These are phyloP conservation scores for Tromatobia lineatoria DNA, from an alignment of 2,888 invertebrate species.

Conservation along the genomic window DNA sequence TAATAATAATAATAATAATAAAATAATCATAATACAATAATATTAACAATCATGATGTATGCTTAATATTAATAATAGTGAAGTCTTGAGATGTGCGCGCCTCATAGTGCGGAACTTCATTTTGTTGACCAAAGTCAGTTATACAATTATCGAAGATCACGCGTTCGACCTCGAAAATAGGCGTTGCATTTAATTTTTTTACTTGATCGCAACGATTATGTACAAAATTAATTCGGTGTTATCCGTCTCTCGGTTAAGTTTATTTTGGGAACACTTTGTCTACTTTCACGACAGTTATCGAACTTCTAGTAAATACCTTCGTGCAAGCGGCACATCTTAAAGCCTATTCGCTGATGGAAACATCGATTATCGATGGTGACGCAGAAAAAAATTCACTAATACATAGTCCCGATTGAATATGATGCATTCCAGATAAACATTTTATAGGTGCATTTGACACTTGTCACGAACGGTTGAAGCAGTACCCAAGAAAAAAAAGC, in stretches of 20 bases:
- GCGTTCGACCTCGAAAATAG: slow-evolving; percentile 66
- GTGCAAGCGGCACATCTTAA: slow-evolving; percentile 74
- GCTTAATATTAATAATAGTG: slow-evolving; percentile 70
- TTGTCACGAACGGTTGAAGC: not conserved
- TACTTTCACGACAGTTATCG: slow-evolving; percentile 81
- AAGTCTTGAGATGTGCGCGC: slow-evolving; percentile 54
- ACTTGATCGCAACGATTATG: slow-evolving; percentile 79
- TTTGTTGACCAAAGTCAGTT: slow-evolving; percentile 61
- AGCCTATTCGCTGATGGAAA: slow-evolving; percentile 71
- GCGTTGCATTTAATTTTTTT: slow-evolving; percentile 47
- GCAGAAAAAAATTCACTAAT: not conserved
- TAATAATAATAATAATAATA: slow-evolving; percentile 78
- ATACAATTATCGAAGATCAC: slow-evolving; percentile 71
- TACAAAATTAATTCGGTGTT: slow-evolving; percentile 77
- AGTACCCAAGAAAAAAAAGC: not conserved
- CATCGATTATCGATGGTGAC: slow-evolving; percentile 21
- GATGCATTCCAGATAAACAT: not conserved
- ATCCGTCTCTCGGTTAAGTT: slow-evolving; percentile 47
- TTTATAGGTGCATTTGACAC: not conserved
- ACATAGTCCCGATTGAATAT: not conserved
- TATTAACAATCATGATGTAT: slow-evolving; percentile 72
- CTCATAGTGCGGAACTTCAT: slow-evolving; percentile 68
- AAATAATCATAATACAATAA: slow-evolving; percentile 77
- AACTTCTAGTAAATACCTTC: slow-evolving; percentile 77
- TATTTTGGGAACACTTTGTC: slow-evolving; percentile 66